Evolutionary conservation across 30 jellyfish, hydroid and myxozoan genomes (phyloP), one percentile per base, ranked within the genome.

Genomic region (Pelagia noctiluca): DNA sequence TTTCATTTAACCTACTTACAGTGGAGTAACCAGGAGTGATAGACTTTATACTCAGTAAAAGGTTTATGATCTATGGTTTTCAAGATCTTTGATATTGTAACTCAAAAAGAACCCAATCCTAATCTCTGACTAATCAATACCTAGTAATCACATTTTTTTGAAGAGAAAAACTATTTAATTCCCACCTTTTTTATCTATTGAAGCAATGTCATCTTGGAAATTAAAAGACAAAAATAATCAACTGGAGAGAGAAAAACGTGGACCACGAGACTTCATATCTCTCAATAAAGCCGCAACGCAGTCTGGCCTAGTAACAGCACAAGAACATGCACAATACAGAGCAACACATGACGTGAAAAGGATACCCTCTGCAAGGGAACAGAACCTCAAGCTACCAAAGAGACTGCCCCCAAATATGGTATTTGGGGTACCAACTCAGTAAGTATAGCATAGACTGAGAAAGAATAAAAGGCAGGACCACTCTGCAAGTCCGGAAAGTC

Each of bases 401-500:
- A 66, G 96, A 62, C 77, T 80, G n/a, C 95, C 97, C 2, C 91
- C 92, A 46, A 77, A 87, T 23, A 75, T 77, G 89, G 97, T 94
- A 5, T 94, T 52, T 77, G 99, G 99, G 13, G 96, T 81, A 2
- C 97, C 99, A 13, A 88, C 99, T 69, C 94, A 78, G 99, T 94
- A 78, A 68, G 96, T 46, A 22, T 28, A n/a, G n/a, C n/a, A n/a
- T n/a, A n/a, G n/a, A n/a, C n/a, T n/a, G n/a, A n/a, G n/a, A n/a
- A n/a, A n/a, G n/a, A n/a, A n/a, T n/a, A n/a, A n/a, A n/a, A n/a
- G n/a, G n/a, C n/a, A n/a, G n/a, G n/a, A n/a, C n/a, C n/a, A n/a
- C n/a, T n/a, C n/a, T n/a, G n/a, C n/a, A n/a, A n/a, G n/a, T n/a
- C n/a, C n/a, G n/a, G n/a, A n/a, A n/a, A n/a, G n/a, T n/a, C n/a